A percentile compares a stretch with the other conserved stretches of the same genome.
phyloP scores from a whole-genome alignment of 1,140 invertebrate genomes.

The Lineus longissimus region DNA sequence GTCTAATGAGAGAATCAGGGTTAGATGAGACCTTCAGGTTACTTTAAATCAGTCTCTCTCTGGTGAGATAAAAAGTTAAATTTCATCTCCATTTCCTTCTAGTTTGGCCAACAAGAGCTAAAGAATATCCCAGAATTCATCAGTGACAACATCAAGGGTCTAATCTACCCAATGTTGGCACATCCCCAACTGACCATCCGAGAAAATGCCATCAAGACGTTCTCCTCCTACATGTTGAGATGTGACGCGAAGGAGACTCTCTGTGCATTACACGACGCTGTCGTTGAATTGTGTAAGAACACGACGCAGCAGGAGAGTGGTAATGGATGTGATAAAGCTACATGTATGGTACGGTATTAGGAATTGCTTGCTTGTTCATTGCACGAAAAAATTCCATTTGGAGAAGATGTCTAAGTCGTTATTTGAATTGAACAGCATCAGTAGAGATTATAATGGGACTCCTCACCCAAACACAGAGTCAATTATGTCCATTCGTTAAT shows the following conservation, averaged over 20 bases:
- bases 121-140: constrained; percentile 29
- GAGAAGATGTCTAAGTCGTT: too few relatives aligned
- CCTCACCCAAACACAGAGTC: too few relatives aligned
- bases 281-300: constrained; percentile 25
- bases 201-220: constrained; percentile 37
- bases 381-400: background rate
- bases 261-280: constrained; percentile 21
- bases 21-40: too few relatives aligned
- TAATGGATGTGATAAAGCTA: background rate
- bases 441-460: too few relatives aligned
- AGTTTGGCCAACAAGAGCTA: constrained; percentile 18
- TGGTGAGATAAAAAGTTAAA: too few relatives aligned
- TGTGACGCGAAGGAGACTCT: constrained; percentile 25
- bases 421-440: too few relatives aligned
- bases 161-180: constrained; percentile 31
- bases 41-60: too few relatives aligned
- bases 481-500: too few relatives aligned
- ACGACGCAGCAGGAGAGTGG: background rate
- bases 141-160: constrained; percentile 24
- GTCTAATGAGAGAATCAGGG: too few relatives aligned
- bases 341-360: background rate
- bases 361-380: background rate
- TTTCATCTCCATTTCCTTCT: too few relatives aligned
- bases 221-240: constrained; percentile 33
- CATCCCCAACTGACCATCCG: constrained; percentile 39